Base-by-base conservation (phyloP, 2,797 vertebrate species). In the Eutrigla gurnardus region DNA sequence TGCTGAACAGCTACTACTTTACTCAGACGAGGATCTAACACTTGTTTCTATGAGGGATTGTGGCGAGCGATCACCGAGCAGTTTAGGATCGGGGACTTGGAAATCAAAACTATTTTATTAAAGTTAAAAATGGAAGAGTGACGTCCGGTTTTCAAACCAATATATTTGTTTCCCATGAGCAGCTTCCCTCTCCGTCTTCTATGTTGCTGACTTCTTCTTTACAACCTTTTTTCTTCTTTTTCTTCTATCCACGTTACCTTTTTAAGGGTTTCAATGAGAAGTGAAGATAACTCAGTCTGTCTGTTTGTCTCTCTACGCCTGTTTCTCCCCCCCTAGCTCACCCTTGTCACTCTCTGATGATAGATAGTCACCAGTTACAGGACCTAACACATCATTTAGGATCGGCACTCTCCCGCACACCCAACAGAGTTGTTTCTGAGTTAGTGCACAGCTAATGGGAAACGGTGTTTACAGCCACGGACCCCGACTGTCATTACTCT, bases 281-380 rank as follows among this genome's bases (percentile, higher is more conserved):
- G 13, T 66, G 57, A 65, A 62, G 64, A 67, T 36, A 33, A 43
- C 45, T 59, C 11, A 25, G 25, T 60, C 39, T 66, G 35, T 53
- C 49, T 53, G 17, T 65, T 43, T 53, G 53, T 53, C 46, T 53
- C 36, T 53, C 37, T 65, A n/a, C 2, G 36, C 33, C 46, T 40
- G 4, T 7, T 59, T n/a, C 42, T 42, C 36, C 36, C 42, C 37
- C n/a, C 59, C 49, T 33, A 1, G 15, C 64, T n/a, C 17, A 46
- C 32, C 43, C 35, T 25, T 7, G 15, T 55, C 47, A 60, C 40
- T 75, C 72, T 71, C 18, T 71, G 15, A 68, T 76, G 69, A 73
- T 60, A 37, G 32, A 70, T 52, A 57, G 75, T 61, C 43, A 54
- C n/a, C 0, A 77, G 65, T 36, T 70, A 43, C 36, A 33, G 43